These are phyloP conservation scores for Hexactinellida sp. DNA, from an alignment of 37 sponge, comb jelly and placozoan species.

Conservation along the genomic window DNA sequence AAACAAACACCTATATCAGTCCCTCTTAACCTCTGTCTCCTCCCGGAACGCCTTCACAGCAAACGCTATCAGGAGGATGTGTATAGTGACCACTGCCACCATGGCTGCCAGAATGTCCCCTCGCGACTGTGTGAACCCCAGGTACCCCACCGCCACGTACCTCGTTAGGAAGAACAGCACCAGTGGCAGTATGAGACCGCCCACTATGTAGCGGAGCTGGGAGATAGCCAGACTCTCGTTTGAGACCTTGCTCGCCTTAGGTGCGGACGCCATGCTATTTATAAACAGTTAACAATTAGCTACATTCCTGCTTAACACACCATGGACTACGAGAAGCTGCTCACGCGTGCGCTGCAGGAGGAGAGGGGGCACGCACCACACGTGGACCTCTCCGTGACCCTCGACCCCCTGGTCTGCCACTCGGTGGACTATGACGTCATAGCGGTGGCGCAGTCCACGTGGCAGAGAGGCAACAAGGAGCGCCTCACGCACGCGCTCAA, in stretches of 20 bases:
- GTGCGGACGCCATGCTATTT: background rate
- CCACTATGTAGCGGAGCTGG: background rate
- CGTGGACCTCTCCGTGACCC: background rate
- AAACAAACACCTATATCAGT: background rate
- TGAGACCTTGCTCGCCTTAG: background rate
- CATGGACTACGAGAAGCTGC: slow-evolving; percentile 13
- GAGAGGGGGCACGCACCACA: background rate
- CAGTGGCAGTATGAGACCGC: background rate
- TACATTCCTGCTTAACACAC: background rate
- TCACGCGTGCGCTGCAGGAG: slow-evolving; percentile 10
- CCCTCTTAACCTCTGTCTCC: background rate
- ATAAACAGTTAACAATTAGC: background rate
- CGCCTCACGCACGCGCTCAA: background rate
- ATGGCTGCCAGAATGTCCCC: background rate
- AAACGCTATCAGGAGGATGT: background rate
- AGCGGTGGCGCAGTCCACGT: background rate
- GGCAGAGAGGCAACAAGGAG: background rate
- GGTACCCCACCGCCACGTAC: background rate
- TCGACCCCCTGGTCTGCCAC: background rate
- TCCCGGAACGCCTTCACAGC: background rate
- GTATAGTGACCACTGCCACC: background rate
- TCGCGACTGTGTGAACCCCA: background rate
- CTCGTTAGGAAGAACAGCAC: background rate
- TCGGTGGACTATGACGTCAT: slow-evolving; percentile 15
- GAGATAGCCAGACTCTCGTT: background rate